Evolutionary conservation across 2,113 vertebrate genomes (phyloP).

Genomic region (Neogale vison): DNA sequence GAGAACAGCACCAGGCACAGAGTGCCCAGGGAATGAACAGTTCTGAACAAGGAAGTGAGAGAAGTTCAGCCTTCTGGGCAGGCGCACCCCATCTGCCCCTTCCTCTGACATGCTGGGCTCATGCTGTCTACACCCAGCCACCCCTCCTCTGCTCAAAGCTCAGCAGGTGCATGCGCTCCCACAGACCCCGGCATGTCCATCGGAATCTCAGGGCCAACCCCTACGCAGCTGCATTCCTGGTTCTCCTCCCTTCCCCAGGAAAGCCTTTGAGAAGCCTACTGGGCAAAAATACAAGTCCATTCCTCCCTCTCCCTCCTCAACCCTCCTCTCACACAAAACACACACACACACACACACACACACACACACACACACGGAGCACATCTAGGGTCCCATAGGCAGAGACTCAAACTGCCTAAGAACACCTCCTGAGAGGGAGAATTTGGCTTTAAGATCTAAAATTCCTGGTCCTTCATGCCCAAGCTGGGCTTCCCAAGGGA

Average conservation of each 20-base stretch:
- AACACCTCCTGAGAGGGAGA: not conserved
- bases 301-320: not conserved
- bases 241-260: not conserved
- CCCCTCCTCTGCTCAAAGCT: not conserved
- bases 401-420: not conserved
- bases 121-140: not conserved
- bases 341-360: not conserved
- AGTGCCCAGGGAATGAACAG: accelerated
- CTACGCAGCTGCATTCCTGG: not conserved
- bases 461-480: not conserved
- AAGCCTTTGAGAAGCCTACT: not conserved
- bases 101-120: not conserved
- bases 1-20: not conserved
- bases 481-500: not conserved
- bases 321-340: not conserved
- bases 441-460: not conserved
- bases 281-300: not conserved
- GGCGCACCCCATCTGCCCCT: not conserved
- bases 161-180: too few species aligned
- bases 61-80: not conserved
- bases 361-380: not conserved
- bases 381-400: not conserved
- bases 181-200: not conserved
- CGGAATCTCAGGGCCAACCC: not conserved
- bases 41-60: not conserved